phyloP scores from a whole-genome alignment of 2,888 invertebrate species.

The Caenorhabditis angaria region DNA sequence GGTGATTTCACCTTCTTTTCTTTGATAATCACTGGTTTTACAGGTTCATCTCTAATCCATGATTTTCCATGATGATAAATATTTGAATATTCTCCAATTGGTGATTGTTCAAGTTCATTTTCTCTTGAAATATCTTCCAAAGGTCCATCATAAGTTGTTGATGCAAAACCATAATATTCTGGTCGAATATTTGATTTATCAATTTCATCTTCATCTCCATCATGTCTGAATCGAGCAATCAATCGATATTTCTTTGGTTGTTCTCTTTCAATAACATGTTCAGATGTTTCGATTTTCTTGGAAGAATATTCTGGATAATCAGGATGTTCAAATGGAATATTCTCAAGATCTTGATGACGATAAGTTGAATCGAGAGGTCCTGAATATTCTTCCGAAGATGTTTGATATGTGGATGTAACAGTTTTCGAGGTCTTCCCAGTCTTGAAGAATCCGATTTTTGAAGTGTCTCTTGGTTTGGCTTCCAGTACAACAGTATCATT shows the following conservation, averaged over 20 bases:
- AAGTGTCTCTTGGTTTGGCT: constrained; percentile 13
- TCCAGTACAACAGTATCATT: constrained; percentile 11
- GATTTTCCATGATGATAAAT: constrained; percentile 49
- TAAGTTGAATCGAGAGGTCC: constrained; percentile 30
- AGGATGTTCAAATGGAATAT: constrained; percentile 17
- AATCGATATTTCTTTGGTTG: constrained; percentile 19
- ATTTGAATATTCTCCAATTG: constrained; percentile 25
- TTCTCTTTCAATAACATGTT: background rate
- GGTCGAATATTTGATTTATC: constrained; percentile 19
- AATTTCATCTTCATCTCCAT: constrained; percentile 36
- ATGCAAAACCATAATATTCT: constrained; percentile 19
- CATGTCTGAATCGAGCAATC: constrained; percentile 17
- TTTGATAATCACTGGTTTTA: background rate
- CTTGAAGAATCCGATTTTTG: constrained; percentile 15
- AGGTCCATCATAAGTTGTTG: constrained; percentile 36
- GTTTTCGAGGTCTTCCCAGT: background rate
- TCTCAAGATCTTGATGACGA: constrained; percentile 29
- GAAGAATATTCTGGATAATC: constrained; percentile 16
- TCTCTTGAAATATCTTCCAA: constrained; percentile 26
- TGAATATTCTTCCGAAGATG: constrained; percentile 13
- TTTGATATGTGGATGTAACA: background rate
- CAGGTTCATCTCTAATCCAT: constrained; percentile 19
- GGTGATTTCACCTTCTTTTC: constrained; percentile 15
- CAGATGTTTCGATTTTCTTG: background rate
- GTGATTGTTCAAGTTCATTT: constrained; percentile 23